A percentile compares a stretch with the other conserved stretches of the same genome.
Evolutionary conservation across 1,140 invertebrate species (phyloP).

Genomic region (Temnothorax nylanderi): DNA sequence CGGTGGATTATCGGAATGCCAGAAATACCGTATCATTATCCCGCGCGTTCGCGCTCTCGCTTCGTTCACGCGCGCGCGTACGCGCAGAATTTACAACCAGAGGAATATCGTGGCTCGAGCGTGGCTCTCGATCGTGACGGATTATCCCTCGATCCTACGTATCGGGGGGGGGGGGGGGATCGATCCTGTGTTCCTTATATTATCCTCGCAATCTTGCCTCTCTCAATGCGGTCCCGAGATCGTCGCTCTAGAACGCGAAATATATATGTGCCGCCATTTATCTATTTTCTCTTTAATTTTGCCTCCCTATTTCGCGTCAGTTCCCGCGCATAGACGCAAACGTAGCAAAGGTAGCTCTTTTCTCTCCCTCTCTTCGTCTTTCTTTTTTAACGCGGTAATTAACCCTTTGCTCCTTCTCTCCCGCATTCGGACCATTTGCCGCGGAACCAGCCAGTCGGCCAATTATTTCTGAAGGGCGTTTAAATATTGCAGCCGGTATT

Average conservation of each 20-base stretch:
- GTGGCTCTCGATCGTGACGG: slow-evolving; percentile 56
- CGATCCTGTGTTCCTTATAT: background rate
- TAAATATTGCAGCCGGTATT: slow-evolving; percentile 62
- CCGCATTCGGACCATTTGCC: slow-evolving; percentile 38
- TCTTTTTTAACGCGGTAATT: background rate
- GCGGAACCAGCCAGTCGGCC: slow-evolving; percentile 57
- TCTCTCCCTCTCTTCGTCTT: background rate
- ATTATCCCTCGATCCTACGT: slow-evolving; percentile 33
- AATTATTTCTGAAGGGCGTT: slow-evolving; percentile 69
- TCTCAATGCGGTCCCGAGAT: background rate
- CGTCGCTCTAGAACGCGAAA: background rate
- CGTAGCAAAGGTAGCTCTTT: slow-evolving; percentile 8
- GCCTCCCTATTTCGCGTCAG: slow-evolving; percentile 1
- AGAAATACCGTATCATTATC: slow-evolving; percentile 85
- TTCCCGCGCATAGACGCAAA: background rate
- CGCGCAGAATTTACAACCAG: slow-evolving; percentile 67
- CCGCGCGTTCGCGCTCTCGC: slow-evolving; percentile 71
- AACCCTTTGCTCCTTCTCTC: slow-evolving; percentile 2
- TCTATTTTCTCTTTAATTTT: background rate
- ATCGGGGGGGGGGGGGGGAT: background rate
- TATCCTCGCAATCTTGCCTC: slow-evolving; percentile 21
- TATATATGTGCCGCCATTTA: background rate
- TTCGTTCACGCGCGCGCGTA: slow-evolving; percentile 48
- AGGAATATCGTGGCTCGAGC: slow-evolving; percentile 38
- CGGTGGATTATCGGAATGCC: slow-evolving; percentile 85